Percentiles rank a stretch among this genome's conserved stretches.
Conservation (phyloP, 2,888 invertebrate species). For the Subacronicta megacephala region DNA sequence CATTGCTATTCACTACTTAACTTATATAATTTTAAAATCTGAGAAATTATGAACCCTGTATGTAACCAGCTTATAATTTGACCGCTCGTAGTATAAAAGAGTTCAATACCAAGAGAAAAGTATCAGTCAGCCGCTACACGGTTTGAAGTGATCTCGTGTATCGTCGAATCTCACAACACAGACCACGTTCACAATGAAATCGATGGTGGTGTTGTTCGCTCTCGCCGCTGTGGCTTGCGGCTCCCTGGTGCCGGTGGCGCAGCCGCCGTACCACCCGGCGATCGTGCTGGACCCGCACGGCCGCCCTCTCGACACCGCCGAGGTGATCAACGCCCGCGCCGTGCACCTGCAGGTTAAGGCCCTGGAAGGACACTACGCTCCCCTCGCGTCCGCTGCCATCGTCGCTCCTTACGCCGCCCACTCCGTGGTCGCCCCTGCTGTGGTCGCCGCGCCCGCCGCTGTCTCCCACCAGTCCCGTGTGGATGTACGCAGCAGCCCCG, state of each 20-base stretch:
- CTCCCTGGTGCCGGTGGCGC: constrained; percentile 82
- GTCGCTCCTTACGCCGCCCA: constrained; percentile 68
- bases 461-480: constrained; percentile 78
- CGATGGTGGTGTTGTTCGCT: constrained; percentile 91
- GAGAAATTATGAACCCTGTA: constrained; percentile 61
- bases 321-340: constrained; percentile 84
- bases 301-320: constrained; percentile 85
- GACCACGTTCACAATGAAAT: constrained; percentile 73
- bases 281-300: constrained; percentile 84
- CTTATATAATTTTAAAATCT: constrained; percentile 57
- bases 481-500: constrained; percentile 69
- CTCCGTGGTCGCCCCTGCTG: constrained; percentile 61
- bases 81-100: constrained; percentile 77
- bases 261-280: constrained; percentile 82
- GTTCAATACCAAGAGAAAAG: constrained; percentile 61
- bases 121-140: constrained; percentile 70
- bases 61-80: constrained; percentile 58
- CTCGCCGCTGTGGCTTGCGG: constrained; percentile 90
- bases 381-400: constrained; percentile 62
- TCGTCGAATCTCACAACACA: constrained; percentile 68
- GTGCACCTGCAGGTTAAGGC: constrained; percentile 86
- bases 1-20: constrained; percentile 76
- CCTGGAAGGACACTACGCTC: constrained; percentile 75
- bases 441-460: constrained; percentile 58
- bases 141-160: constrained; percentile 81